A percentile compares a stretch with the other conserved stretches of the same genome.
These are phyloP conservation scores for Oreochromis grahami DNA, from an alignment of 2,797 vertebrate genomes.

Conservation along the genomic window DNA sequence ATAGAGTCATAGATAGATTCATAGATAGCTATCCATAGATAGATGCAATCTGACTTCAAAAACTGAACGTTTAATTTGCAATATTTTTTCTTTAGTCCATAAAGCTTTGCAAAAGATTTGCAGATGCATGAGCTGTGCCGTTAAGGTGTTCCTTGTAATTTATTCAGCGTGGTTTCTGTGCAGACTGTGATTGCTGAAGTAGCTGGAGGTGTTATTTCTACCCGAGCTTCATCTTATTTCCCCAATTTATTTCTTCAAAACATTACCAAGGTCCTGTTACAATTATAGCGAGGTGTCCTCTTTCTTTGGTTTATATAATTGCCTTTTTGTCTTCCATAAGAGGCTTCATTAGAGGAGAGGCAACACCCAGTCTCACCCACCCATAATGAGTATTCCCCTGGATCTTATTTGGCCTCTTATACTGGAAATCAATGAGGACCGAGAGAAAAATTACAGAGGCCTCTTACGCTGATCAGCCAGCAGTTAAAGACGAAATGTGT, in stretches of 20 bases:
- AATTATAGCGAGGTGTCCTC: neutral
- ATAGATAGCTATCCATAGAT: neutral
- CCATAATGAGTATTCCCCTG: slow-evolving; percentile 61
- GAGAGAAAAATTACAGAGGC: slow-evolving; percentile 50
- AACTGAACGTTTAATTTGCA: neutral
- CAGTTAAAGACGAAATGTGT: slow-evolving; percentile 56
- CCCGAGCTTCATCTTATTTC: neutral
- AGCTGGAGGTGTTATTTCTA: neutral
- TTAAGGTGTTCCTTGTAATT: neutral
- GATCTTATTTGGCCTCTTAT: slow-evolving; percentile 58
- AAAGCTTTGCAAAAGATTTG: neutral
- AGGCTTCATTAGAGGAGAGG: slow-evolving; percentile 47
- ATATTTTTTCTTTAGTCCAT: neutral
- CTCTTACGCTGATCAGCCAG: slow-evolving; percentile 42
- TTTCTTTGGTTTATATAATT: slow-evolving; percentile 33
- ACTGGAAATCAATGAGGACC: slow-evolving; percentile 62
- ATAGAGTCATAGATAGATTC: neutral
- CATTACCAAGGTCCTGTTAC: neutral
- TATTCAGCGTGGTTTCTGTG: neutral
- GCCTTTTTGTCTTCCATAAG: slow-evolving; percentile 36
- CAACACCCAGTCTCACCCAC: slow-evolving; percentile 40
- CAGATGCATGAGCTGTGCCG: neutral
- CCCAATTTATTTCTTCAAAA: neutral
- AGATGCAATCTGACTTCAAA: neutral
- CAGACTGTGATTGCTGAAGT: neutral